Conservation (phyloP, 1,140 invertebrate genomes). For the Brachionus sp. region DNA sequence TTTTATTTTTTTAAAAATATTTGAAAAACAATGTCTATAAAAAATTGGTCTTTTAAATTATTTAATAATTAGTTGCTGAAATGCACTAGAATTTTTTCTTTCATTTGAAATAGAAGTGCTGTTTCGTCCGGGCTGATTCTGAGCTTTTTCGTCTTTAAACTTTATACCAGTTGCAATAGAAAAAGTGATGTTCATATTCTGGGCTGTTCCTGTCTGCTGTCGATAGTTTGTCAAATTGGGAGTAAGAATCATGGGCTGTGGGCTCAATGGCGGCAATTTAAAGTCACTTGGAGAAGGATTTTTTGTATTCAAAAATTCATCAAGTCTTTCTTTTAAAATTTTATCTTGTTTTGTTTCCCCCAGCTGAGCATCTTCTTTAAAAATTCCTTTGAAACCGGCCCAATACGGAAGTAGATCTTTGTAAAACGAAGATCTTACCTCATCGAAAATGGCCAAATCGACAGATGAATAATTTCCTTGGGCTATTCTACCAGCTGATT, state of each 20-base stretch:
- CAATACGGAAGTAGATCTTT: conserved; percentile 59
- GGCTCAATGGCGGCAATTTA: conserved; percentile 23
- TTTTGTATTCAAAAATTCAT: conserved; percentile 33
- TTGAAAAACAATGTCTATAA: neutral
- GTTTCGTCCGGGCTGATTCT: neutral
- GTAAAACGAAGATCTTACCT: conserved; percentile 55
- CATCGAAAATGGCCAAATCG: conserved; percentile 55
- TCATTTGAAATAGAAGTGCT: conserved; percentile 17
- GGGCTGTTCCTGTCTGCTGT: neutral
- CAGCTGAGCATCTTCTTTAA: neutral
- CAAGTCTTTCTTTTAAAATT: conserved; percentile 29
- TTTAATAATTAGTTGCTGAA: conserved; percentile 4
- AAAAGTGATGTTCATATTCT: conserved; percentile 35
- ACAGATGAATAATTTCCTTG: conserved; percentile 53
- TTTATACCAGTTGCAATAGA: conserved; percentile 42
- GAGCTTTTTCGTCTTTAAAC: conserved; percentile 35
- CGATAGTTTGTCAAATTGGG: neutral
- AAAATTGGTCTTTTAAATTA: neutral
- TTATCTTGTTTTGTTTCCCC: neutral
- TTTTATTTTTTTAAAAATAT: neutral
- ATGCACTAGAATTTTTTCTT: neutral
- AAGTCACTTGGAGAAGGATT: conserved; percentile 45
- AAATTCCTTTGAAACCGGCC: conserved; percentile 53
- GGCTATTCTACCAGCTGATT: conserved; percentile 52
- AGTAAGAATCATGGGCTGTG: neutral